These are phyloP conservation scores for Lymantria dispar DNA, from an alignment of 2,888 invertebrate species.

Conservation along the genomic window DNA sequence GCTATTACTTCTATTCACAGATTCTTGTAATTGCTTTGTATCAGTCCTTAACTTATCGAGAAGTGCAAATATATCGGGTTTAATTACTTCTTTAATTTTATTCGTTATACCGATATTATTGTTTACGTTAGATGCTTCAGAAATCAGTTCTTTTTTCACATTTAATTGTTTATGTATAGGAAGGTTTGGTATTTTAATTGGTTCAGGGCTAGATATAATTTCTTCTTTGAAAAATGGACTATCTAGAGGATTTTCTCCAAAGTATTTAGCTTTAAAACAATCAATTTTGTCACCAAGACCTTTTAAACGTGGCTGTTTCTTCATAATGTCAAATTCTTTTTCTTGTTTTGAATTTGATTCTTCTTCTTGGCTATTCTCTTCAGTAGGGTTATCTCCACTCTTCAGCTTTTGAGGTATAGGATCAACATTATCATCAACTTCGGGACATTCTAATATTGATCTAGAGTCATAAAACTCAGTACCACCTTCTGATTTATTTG, in stretches of 20 bases:
- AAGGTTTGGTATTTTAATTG: slow-evolving; percentile 49
- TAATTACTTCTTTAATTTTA: slow-evolving; percentile 19
- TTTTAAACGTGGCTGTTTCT: slow-evolving; percentile 76
- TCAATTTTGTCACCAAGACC: slow-evolving; percentile 88
- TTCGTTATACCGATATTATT: slow-evolving; percentile 10
- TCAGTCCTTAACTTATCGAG: slow-evolving; percentile 38
- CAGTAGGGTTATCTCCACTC: slow-evolving; percentile 52
- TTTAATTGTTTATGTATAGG: slow-evolving; percentile 35
- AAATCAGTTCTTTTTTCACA: slow-evolving; percentile 10
- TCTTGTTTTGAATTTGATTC: slow-evolving; percentile 40
- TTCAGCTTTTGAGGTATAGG: slow-evolving; percentile 79
- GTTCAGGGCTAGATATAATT: slow-evolving; percentile 71
- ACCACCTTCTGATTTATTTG: slow-evolving; percentile 84
- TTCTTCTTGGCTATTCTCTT: slow-evolving; percentile 41
- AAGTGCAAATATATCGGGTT: slow-evolving; percentile 36
- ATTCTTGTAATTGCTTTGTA: slow-evolving; percentile 24
- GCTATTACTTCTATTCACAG: slow-evolving; percentile 23
- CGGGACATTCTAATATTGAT: slow-evolving; percentile 72
- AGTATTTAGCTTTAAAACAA: slow-evolving; percentile 88
- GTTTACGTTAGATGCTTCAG: slow-evolving; percentile 17
- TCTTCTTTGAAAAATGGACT: slow-evolving; percentile 87
- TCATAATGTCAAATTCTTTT: slow-evolving; percentile 44
- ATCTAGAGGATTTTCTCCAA: slow-evolving; percentile 88
- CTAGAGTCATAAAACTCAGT: slow-evolving; percentile 88
- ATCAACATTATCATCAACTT: slow-evolving; percentile 78